Evolutionary conservation across 30 jellyfish, hydroid and myxozoan species (phyloP).

Genomic region (Sanderia malayensis): DNA sequence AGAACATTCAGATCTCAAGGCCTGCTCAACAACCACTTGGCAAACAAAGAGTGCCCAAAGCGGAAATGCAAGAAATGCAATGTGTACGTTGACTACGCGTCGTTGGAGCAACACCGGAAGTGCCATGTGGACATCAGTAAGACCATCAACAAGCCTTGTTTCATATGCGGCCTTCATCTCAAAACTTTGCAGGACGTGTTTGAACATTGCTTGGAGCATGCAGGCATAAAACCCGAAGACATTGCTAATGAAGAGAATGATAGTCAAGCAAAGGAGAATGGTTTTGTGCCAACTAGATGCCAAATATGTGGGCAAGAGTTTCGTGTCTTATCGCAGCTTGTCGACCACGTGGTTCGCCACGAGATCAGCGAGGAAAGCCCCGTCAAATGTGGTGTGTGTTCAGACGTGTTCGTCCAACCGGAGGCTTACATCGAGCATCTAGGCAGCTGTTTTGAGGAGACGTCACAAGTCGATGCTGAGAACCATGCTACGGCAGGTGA

Average conservation of each 20-base stretch:
- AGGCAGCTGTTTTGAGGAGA: background rate
- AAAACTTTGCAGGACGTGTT: conserved; percentile 8
- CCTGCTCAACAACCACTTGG: background rate
- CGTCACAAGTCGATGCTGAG: background rate
- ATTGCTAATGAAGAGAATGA: background rate
- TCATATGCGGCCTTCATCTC: conserved; percentile 7
- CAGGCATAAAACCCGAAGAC: background rate
- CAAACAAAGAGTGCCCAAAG: background rate
- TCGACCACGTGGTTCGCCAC: background rate
- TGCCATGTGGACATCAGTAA: conserved; percentile 2
- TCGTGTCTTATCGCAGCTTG: background rate
- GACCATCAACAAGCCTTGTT: background rate
- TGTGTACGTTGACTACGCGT: background rate
- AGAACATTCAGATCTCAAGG: background rate
- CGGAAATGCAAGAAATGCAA: conserved; percentile 4
- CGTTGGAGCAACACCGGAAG: background rate
- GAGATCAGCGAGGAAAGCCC: background rate
- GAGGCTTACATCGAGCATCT: background rate
- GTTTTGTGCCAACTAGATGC: background rate
- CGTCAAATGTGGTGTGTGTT: background rate
- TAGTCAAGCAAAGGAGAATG: background rate
- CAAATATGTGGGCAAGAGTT: background rate
- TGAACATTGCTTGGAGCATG: conserved; percentile 18
- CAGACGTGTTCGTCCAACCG: background rate
- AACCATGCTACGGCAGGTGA: background rate